phyloP scores from a whole-genome alignment of 2,888 invertebrate species.

The Chelonus formosanus region DNA sequence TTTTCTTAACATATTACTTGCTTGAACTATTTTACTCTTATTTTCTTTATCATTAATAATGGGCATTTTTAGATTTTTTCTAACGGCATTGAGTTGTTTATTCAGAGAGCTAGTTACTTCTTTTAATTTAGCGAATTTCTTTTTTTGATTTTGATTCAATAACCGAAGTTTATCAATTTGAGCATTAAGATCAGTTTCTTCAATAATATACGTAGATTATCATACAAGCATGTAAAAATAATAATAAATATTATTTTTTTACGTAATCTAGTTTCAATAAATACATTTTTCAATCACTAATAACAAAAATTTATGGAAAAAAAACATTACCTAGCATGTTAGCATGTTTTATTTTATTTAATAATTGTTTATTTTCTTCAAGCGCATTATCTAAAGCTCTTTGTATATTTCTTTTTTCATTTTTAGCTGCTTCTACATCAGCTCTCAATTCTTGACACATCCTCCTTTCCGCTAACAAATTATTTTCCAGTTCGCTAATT shows the following conservation, averaged over 20 bases:
- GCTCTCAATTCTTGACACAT: slow-evolving; percentile 65
- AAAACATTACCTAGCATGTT: slow-evolving; percentile 67
- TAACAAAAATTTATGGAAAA: slow-evolving; percentile 16
- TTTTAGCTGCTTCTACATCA: slow-evolving; percentile 66
- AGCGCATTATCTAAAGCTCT: slow-evolving; percentile 67
- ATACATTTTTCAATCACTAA: background rate
- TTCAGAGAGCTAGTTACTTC: slow-evolving; percentile 49
- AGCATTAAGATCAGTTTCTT: slow-evolving; percentile 67
- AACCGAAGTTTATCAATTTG: slow-evolving; percentile 67
- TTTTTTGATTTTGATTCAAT: slow-evolving; percentile 63
- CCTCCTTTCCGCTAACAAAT: slow-evolving; percentile 64
- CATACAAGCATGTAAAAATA: background rate
- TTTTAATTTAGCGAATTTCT: slow-evolving; percentile 66
- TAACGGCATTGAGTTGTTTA: slow-evolving; percentile 40
- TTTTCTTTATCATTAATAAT: slow-evolving; percentile 36
- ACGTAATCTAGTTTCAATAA: slow-evolving; percentile 1
- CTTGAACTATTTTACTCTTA: slow-evolving; percentile 41
- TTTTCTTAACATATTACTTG: no score
- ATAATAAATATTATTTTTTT: background rate
- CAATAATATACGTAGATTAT: slow-evolving; percentile 40
- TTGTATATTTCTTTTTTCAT: slow-evolving; percentile 71
- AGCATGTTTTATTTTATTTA: slow-evolving; percentile 70
- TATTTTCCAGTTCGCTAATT: slow-evolving; percentile 66
- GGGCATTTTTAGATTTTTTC: slow-evolving; percentile 37
- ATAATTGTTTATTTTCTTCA: slow-evolving; percentile 70